Percentiles rank a stretch among this genome's conserved stretches.
Conservation (phyloP, 1,140 invertebrate species). For the Parapsyche elsis region DNA sequence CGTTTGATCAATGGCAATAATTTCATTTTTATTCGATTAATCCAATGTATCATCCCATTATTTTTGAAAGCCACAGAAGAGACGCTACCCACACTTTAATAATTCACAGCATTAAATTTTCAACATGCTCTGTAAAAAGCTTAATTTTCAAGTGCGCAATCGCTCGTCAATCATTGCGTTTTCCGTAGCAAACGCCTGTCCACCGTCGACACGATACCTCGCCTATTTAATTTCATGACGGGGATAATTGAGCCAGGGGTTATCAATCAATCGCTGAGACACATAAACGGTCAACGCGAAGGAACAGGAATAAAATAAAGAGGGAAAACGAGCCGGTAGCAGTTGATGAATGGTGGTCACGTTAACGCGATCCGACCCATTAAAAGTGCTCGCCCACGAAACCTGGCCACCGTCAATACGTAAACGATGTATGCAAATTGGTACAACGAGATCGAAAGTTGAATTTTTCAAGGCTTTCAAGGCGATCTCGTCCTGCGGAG, state of each 20-base stretch:
- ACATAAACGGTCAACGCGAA: not conserved
- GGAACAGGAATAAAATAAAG: not conserved
- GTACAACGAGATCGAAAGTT: conserved; percentile 35
- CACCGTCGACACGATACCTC: no score
- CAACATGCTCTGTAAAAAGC: no score
- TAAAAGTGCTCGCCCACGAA: conserved; percentile 2
- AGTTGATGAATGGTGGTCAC: not conserved
- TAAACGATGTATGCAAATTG: conserved; percentile 14
- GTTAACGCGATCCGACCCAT: not conserved
- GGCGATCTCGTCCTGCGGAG: not conserved
- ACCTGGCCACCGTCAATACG: not conserved
- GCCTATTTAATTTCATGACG: no score
- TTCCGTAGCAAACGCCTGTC: no score
- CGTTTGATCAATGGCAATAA: no score
- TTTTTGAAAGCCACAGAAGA: no score
- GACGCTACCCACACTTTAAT: no score
- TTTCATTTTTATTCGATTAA: no score
- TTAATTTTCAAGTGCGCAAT: no score
- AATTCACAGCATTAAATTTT: no score
- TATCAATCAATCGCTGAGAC: not conserved
- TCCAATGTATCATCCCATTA: no score
- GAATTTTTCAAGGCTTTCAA: conserved; percentile 30
- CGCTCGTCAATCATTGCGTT: no score
- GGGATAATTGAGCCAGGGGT: not conserved
- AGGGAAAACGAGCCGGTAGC: not conserved